These are phyloP conservation scores for Drosophila birchii DNA, from an alignment of 2,888 invertebrate genomes.

Conservation along the genomic window DNA sequence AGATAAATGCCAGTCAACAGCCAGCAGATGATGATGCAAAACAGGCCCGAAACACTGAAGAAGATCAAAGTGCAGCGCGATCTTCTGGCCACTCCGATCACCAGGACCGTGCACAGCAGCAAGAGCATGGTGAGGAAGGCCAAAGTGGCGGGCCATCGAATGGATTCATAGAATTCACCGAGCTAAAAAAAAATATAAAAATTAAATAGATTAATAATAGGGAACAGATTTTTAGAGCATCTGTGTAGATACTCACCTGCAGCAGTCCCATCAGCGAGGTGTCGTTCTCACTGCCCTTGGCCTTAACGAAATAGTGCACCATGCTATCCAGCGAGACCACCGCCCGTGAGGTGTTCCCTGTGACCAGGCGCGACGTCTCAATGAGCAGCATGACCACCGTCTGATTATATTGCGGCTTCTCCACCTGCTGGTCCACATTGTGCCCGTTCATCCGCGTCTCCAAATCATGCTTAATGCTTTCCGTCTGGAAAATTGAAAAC, in stretches of 20 bases:
- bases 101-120: constrained; percentile 84
- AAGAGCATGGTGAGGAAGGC: constrained; percentile 84
- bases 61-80: constrained; percentile 95
- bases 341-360: constrained; percentile 90
- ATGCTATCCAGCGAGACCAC: constrained; percentile 85
- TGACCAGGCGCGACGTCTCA: constrained; percentile 88
- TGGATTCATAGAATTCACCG: constrained; percentile 84
- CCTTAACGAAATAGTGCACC: constrained; percentile 85
- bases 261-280: constrained; percentile 83
- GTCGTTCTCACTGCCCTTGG: constrained; percentile 84
- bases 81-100: constrained; percentile 85
- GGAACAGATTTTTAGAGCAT: no score
- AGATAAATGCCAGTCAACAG: constrained; percentile 94
- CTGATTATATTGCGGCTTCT: constrained; percentile 91
- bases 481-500: constrained; percentile 87
- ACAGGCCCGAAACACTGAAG: constrained; percentile 93
- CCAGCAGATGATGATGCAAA: constrained; percentile 89
- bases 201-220: neutral
- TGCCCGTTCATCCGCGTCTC: constrained; percentile 89
- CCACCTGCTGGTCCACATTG: constrained; percentile 90
- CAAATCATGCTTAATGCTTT: constrained; percentile 90
- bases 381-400: constrained; percentile 90
- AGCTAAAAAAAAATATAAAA: constrained; percentile 60
- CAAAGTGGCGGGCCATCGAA: constrained; percentile 85
- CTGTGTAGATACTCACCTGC: constrained; percentile 71